Base-by-base conservation (phyloP, 2,888 invertebrate species). In the Leptogaster cylindrica region DNA sequence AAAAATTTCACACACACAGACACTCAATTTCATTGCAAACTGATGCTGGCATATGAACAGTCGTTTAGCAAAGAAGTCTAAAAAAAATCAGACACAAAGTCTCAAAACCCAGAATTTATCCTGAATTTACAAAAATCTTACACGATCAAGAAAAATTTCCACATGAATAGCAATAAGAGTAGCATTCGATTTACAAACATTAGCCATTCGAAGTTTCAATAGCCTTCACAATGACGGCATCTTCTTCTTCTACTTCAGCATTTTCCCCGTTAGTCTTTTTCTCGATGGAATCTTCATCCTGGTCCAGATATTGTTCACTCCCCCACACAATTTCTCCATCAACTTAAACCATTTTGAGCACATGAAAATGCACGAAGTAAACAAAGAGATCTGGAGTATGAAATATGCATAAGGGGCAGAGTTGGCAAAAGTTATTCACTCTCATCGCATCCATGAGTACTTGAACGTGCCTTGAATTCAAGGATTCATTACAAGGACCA, bases 401-500 rank as follows among this genome's bases (percentile, higher is more conserved):
- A 52, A 52, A 52, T 52, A 52, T 52, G 52, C 52, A 52, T 52
- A 52, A 52, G 52, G 52, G 31, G 16, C 10, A 52, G 33, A 52
- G 52, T 52, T 52, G 31, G 52, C 4, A n/a, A 31, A 52, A 52
- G 52, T 52, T 52, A 52, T 52, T 52, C 52, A 52, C 52, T 52
- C 52, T 52, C 52, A 52, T 52, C 52, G 52, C 52, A 52, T 33
- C 52, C 52, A 52, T 52, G 52, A 52, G 52, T 52, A 52, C 33
- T 52, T 52, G 52, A 52, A 52, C 52, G 52, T 52, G 52, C 52
- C 31, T 31, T 52, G 52, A 52, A 52, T 52, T 52, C 31, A 8
- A 2, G 20, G 52, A 52, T 52, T 52, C 52, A 52, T 52, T 52
- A 52, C 33, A 10, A 8, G 23, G 10, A 8, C 46, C 12, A n/a